Base-by-base conservation (phyloP, 2,113 vertebrate genomes). In the Clarias magur region DNA sequence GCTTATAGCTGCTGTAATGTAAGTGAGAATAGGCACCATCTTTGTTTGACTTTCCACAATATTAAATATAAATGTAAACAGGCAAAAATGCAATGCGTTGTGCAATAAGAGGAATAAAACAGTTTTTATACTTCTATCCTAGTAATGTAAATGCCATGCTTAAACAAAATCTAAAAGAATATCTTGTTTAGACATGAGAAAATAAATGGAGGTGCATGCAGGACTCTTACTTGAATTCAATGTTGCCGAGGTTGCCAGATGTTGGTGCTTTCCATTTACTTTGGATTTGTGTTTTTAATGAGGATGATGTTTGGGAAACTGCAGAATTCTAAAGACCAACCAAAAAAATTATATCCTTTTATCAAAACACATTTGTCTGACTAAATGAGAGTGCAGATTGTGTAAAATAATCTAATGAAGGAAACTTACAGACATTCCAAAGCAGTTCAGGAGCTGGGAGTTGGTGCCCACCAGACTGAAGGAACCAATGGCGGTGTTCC, bases 151-250 rank as follows among this genome's bases (percentile, higher is more conserved):
- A 38, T 34, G 4, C 7, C 0, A 8, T 38, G 30, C 21, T 34
- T 10, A 38, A 38, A 2, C 19, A 30, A 70, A 23, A 42, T 42
- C 70, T 34, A 70, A 25, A 70, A 17, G 16, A 27, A 67, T 67
- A 70, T 70, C 15, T 2, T 10, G 8, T 48, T 48, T 10, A 25
- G 34, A 48, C 19, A 23, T 11, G 1, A 12, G 19, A 48, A 48
- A 0, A 1, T 75, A 76, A n/a, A 42, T 2, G 3, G 21, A 53
- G 25, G 25, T 11, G 23, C 25, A 76, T 42, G 30, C 34, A 76
- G 23, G 1, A n/a, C 13, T 23, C 0, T 87, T 94, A 97, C 96
- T 92, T 92, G 89, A 97, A 96, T 0, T 95, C 91, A 84, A 97
- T 88, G 10, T 90, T 79, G 86, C 75, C 84, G 1, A 85, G 54